These are phyloP conservation scores for Aleiodes testaceus DNA, from an alignment of 2,888 invertebrate species.

Conservation along the genomic window DNA sequence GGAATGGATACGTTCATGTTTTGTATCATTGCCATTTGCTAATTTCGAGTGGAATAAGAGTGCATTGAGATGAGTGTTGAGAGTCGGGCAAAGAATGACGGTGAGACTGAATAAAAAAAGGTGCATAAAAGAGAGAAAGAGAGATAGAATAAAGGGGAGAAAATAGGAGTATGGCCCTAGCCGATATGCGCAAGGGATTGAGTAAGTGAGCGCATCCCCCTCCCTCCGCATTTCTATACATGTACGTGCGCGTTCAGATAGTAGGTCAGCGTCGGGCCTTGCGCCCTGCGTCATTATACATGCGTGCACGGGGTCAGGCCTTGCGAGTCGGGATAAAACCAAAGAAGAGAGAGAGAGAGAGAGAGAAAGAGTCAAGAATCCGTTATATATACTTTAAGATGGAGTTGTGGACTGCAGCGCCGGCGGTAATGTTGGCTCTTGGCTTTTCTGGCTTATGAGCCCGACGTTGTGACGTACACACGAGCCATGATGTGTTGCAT, in stretches of 20 bases:
- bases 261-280: constrained; percentile 51
- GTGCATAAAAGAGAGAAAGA: constrained; percentile 21
- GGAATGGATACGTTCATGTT: not conserved
- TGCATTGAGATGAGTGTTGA: constrained; percentile 38
- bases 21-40: constrained; percentile 28
- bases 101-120: constrained; percentile 24
- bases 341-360: constrained; percentile 8
- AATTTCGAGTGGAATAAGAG: constrained; percentile 42
- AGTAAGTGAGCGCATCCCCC: constrained; percentile 10
- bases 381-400: constrained; percentile 11
- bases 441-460: constrained; percentile 24
- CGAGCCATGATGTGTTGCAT: constrained; percentile 26
- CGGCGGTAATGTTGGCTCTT: constrained; percentile 41
- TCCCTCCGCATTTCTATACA: not conserved
- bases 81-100: constrained; percentile 16
- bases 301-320: constrained; percentile 47
- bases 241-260: constrained; percentile 40
- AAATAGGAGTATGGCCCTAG: not conserved
- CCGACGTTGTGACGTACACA: constrained; percentile 3
- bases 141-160: constrained; percentile 26
- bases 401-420: constrained; percentile 41
- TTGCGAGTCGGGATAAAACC: constrained; percentile 6
- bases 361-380: constrained; percentile 13
- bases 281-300: constrained; percentile 50
- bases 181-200: constrained; percentile 17